A percentile compares a stretch with the other conserved stretches of the same genome.
These are phyloP conservation scores for Synaphobranchus kaupii DNA, from an alignment of 2,797 vertebrate genomes.

Conservation along the genomic window DNA sequence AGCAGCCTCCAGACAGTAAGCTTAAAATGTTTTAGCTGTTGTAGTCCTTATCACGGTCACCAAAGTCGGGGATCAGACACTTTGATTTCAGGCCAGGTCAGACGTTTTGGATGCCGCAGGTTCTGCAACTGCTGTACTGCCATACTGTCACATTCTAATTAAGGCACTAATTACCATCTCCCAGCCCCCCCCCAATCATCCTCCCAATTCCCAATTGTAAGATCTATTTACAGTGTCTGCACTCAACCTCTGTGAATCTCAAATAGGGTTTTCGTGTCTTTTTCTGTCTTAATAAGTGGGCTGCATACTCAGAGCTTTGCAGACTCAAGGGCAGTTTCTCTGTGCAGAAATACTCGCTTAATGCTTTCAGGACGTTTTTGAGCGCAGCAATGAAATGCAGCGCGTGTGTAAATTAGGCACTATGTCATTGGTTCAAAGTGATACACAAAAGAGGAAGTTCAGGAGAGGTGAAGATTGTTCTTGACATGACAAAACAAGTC, in stretches of 20 bases:
- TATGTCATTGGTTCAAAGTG: background rate
- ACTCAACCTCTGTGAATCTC: slow-evolving; percentile 14
- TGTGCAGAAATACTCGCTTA: background rate
- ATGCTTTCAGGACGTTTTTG: background rate
- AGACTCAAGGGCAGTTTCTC: slow-evolving; percentile 7
- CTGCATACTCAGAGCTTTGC: slow-evolving; percentile 37
- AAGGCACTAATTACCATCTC: slow-evolving; percentile 33
- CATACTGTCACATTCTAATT: slow-evolving; percentile 33
- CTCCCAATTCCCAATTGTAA: slow-evolving; percentile 11
- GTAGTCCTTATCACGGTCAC: background rate
- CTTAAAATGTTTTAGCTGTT: background rate
- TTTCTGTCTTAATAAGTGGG: background rate
- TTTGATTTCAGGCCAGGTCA: background rate
- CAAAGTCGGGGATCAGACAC: background rate
- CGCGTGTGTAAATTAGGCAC: background rate
- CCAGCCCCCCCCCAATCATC: background rate
- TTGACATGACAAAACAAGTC: background rate
- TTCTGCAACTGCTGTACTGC: slow-evolving; percentile 24
- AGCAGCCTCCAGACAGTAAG: background rate
- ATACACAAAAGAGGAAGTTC: background rate
- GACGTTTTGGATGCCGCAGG: background rate
- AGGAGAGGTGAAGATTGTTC: background rate
- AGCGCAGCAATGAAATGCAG: background rate
- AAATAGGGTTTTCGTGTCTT: background rate
- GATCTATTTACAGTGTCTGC: slow-evolving; percentile 36